Evolutionary conservation across 2,888 invertebrate genomes (phyloP).

Genomic region (Laothoe populi): DNA sequence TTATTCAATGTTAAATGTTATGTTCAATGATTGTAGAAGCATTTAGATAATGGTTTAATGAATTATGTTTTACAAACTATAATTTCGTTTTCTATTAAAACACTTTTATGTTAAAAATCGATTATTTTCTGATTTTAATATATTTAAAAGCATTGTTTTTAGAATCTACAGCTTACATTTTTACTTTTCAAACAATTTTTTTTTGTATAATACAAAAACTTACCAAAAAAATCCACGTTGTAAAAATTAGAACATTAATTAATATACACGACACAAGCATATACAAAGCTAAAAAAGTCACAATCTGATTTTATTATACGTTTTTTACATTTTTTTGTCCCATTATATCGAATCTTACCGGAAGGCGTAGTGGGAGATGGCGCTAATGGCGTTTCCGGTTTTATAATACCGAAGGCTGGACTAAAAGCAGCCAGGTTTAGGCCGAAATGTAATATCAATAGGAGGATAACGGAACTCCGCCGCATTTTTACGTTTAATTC

Average conservation of each 20-base stretch:
- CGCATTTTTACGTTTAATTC: slow-evolving; percentile 17
- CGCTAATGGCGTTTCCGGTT: slow-evolving; percentile 49
- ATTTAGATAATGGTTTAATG: neutral
- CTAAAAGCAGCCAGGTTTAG: slow-evolving; percentile 52
- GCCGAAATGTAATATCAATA: slow-evolving; percentile 35
- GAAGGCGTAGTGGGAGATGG: slow-evolving; percentile 50
- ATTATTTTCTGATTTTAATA: neutral
- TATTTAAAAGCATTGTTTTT: neutral
- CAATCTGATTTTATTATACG: slow-evolving; percentile 27
- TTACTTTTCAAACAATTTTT: neutral
- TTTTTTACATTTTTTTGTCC: slow-evolving; percentile 24
- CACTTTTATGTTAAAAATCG: neutral
- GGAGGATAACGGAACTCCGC: neutral
- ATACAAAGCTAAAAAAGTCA: slow-evolving; percentile 23
- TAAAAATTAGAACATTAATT: slow-evolving; percentile 26
- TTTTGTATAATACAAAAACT: neutral
- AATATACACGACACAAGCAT: slow-evolving; percentile 22
- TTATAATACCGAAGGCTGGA: slow-evolving; percentile 55
- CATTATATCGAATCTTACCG: slow-evolving; percentile 50
- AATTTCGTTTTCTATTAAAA: neutral
- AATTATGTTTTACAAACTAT: neutral
- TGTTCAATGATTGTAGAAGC: too few relatives aligned
- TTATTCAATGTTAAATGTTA: too few relatives aligned
- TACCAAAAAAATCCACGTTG: slow-evolving; percentile 23
- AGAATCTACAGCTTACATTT: neutral